Percentiles rank a stretch among this genome's conserved stretches.
Conservation (phyloP, 2,888 invertebrate genomes). For the Parelbella ahira region DNA sequence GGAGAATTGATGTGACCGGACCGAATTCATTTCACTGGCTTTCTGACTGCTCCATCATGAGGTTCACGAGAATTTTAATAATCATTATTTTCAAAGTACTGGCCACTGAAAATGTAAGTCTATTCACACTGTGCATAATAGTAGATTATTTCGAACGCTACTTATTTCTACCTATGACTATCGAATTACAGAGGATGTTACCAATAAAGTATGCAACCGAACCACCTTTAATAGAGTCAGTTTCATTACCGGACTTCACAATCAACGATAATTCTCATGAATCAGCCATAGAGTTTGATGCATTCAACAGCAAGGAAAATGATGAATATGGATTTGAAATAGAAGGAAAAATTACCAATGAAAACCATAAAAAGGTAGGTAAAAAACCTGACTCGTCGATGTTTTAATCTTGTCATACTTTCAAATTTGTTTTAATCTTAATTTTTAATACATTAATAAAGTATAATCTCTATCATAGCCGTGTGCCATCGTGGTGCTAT, state of each 20-base stretch:
- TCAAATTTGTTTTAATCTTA: too few relatives aligned
- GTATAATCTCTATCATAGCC: too few relatives aligned
- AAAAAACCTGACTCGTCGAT: too few relatives aligned
- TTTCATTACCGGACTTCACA: slow-evolving; percentile 29
- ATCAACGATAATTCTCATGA: slow-evolving; percentile 35
- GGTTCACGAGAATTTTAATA: slow-evolving; percentile 38
- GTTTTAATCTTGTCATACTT: too few relatives aligned
- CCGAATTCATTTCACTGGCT: slow-evolving; percentile 37
- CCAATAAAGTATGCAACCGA: slow-evolving; percentile 39
- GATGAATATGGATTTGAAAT: slow-evolving; percentile 37
- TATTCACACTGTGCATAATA: too few relatives aligned
- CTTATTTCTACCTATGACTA: slow-evolving; percentile 19
- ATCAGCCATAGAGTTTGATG: slow-evolving; percentile 38
- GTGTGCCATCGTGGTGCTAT: slow-evolving; percentile 62
- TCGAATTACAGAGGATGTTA: slow-evolving; percentile 47
- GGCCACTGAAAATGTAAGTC: slow-evolving; percentile 48
- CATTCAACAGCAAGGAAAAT: slow-evolving; percentile 36
- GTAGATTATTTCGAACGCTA: slow-evolving; percentile 4
- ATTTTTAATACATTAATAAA: too few relatives aligned
- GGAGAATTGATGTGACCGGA: slow-evolving; percentile 30
- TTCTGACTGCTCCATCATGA: slow-evolving; percentile 44
- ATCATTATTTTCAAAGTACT: slow-evolving; percentile 39
- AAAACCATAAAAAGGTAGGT: slow-evolving; percentile 41
- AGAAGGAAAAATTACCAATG: slow-evolving; percentile 31
- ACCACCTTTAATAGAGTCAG: slow-evolving; percentile 30